phyloP scores from a whole-genome alignment of 2,888 invertebrate genomes.

The Synanthedon andrenaeformis region DNA sequence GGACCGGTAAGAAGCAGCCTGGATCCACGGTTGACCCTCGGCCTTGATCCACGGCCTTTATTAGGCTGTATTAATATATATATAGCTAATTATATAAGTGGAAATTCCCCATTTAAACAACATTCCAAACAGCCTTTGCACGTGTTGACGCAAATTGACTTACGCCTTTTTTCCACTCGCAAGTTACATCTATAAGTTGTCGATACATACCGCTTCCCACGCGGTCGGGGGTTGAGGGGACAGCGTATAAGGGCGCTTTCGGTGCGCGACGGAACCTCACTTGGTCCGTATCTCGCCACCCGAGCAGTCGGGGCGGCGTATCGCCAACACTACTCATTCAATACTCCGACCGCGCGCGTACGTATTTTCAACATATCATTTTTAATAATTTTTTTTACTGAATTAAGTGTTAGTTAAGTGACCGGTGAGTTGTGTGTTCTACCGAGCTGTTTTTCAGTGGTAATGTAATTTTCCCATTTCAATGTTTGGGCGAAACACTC shows the following conservation, averaged over 20 bases:
- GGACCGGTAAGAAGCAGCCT: no score
- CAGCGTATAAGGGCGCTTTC: constrained; percentile 47
- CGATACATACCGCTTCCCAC: constrained; percentile 33
- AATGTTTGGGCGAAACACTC: neutral
- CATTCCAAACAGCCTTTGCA: no score
- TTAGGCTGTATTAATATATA: no score
- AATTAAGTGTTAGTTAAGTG: neutral
- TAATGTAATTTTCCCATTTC: neutral
- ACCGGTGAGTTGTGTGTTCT: neutral
- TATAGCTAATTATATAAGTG: no score
- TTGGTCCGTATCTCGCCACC: constrained; percentile 50
- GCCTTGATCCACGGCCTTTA: no score
- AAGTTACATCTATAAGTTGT: neutral
- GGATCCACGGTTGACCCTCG: no score
- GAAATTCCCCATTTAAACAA: no score
- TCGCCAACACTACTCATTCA: constrained; percentile 16
- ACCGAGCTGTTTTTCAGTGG: neutral
- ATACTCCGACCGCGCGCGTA: constrained; percentile 54
- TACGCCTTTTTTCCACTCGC: no score
- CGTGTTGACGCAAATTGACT: no score
- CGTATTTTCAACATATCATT: constrained; percentile 27
- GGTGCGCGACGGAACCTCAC: constrained; percentile 27
- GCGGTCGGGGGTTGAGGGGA: constrained; percentile 23
- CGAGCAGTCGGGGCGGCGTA: constrained; percentile 46
- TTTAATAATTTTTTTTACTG: neutral